These are phyloP conservation scores for Ceratosolen fusciceps DNA, from an alignment of 1,140 invertebrate species.

Conservation along the genomic window DNA sequence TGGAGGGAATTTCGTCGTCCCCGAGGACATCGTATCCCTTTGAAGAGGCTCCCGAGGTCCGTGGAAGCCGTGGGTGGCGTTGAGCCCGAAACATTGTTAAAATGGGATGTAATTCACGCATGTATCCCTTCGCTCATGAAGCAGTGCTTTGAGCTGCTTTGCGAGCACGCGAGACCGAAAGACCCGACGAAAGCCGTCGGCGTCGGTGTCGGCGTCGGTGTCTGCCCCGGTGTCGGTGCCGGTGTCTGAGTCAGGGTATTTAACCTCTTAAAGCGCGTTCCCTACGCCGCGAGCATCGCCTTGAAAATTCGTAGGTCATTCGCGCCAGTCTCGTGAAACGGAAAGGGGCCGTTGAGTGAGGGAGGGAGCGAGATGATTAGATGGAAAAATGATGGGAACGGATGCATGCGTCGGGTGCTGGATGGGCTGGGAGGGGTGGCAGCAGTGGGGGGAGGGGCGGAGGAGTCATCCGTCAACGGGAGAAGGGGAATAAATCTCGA, in stretches of 20 bases:
- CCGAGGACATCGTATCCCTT: too few species aligned
- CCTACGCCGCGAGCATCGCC: neutral
- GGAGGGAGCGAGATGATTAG: neutral
- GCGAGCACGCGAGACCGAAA: neutral
- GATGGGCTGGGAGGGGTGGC: too few species aligned
- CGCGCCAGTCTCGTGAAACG: neutral
- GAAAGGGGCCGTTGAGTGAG: neutral
- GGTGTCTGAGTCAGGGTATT: slow-evolving; percentile 17
- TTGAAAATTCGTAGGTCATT: neutral
- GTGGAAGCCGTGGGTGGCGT: neutral
- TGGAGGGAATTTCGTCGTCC: too few species aligned
- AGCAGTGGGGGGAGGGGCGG: neutral
- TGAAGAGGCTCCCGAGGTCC: too few species aligned
- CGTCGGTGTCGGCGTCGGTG: too few species aligned
- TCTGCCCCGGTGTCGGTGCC: too few species aligned
- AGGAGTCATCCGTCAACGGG: too few species aligned
- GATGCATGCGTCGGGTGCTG: too few species aligned
- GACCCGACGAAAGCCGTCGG: neutral
- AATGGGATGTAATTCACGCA: neutral
- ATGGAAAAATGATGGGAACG: too few species aligned
- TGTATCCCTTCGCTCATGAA: neutral
- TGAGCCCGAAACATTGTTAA: neutral
- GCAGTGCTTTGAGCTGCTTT: slow-evolving; percentile 13
- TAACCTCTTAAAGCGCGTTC: slow-evolving; percentile 14
- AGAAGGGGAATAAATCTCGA: too few species aligned